Conservation (phyloP, 1,140 invertebrate species). For the Dryas iulia region DNA sequence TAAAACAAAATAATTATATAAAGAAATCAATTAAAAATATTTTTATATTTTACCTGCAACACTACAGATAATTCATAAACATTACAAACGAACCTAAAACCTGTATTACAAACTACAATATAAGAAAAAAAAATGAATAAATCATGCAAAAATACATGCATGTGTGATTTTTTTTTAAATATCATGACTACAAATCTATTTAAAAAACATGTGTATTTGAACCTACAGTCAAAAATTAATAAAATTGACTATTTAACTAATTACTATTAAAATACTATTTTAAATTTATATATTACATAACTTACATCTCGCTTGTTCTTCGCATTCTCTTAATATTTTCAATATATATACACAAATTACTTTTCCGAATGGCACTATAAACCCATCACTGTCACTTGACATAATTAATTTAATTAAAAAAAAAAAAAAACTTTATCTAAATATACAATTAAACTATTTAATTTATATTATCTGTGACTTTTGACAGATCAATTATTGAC, state of each 20-base stretch:
- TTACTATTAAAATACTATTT: background rate
- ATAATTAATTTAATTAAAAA: slow-evolving; percentile 32
- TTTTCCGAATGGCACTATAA: slow-evolving; percentile 46
- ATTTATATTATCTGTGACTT: background rate
- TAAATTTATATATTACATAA: slow-evolving; percentile 6
- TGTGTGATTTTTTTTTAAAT: background rate
- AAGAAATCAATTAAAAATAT: background rate
- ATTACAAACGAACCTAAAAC: background rate
- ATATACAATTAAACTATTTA: background rate
- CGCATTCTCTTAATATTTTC: slow-evolving; percentile 51
- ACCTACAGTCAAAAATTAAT: background rate
- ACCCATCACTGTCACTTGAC: slow-evolving; percentile 56
- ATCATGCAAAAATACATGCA: slow-evolving; percentile 2
- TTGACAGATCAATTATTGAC: background rate
- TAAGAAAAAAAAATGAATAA: background rate
- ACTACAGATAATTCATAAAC: too few species aligned
- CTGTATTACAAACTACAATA: background rate
- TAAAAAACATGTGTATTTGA: too few species aligned
- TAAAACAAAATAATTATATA: too few species aligned
- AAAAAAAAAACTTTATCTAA: too few species aligned
- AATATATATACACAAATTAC: slow-evolving; percentile 44
- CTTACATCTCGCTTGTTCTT: slow-evolving; percentile 42
- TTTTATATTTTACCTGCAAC: background rate
- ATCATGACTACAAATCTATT: too few species aligned
- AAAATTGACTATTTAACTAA: background rate